These are phyloP conservation scores for Lamprologus ornatipinnis DNA, from an alignment of 2,113 vertebrate species.

Conservation along the genomic window DNA sequence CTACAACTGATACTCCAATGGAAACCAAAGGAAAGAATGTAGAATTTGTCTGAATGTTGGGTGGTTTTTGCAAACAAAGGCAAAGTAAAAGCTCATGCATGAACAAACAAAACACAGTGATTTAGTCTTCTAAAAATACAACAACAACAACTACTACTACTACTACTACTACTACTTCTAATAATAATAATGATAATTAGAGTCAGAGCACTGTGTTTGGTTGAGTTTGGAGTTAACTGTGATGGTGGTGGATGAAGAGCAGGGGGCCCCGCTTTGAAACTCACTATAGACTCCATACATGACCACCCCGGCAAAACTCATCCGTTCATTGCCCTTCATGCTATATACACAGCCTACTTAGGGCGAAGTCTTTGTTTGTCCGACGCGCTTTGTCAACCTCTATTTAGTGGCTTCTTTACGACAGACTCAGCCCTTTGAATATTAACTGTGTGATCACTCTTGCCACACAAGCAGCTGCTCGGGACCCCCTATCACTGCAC, in stretches of 20 bases:
- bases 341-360: constrained; percentile 69
- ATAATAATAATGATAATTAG: not conserved
- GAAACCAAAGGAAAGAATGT: not conserved
- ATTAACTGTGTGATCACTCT: constrained; percentile 75
- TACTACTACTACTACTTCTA: not conserved
- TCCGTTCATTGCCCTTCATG: constrained; percentile 37
- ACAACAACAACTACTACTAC: not conserved
- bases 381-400: constrained; percentile 69
- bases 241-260: constrained; percentile 22
- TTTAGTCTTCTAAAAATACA: not conserved
- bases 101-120: not conserved
- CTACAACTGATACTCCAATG: not conserved
- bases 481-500: constrained; percentile 28
- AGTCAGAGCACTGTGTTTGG: not conserved
- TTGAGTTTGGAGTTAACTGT: not conserved
- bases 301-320: constrained; percentile 51
- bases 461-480: constrained; percentile 69
- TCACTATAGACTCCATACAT: constrained; percentile 64
- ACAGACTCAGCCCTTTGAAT: constrained; percentile 66
- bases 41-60: not conserved
- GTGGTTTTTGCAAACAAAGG: not conserved
- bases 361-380: constrained; percentile 58
- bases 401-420: constrained; percentile 69
- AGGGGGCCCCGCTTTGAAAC: constrained; percentile 58
- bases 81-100: not conserved